Evolutionary conservation across 1,140 invertebrate genomes (phyloP).

Genomic region (Oedothorax gibbosus): DNA sequence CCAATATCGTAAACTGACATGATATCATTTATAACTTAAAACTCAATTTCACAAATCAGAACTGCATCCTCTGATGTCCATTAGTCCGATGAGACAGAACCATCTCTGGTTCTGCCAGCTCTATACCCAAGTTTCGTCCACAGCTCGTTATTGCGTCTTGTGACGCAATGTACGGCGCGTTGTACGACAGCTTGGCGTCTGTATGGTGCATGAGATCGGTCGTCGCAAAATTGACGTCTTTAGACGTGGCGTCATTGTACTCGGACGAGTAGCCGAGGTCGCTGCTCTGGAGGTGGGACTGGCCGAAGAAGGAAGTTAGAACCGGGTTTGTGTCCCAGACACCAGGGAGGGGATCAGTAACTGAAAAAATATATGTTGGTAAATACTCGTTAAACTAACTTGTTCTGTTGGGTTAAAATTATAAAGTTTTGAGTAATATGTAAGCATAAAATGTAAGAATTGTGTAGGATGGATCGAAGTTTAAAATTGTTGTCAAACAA

Average conservation of each 20-base stretch:
- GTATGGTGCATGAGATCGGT: not conserved
- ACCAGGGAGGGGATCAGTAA: constrained; percentile 10
- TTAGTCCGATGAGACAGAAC: constrained; percentile 46
- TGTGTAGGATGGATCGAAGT: too few relatives aligned
- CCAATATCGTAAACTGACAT: not conserved
- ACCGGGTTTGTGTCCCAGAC: constrained; percentile 21
- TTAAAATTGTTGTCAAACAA: too few relatives aligned
- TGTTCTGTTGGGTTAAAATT: too few relatives aligned
- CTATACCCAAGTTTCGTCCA: not conserved
- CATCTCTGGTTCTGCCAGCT: constrained; percentile 35
- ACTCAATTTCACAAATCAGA: not conserved
- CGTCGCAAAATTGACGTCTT: constrained; percentile 23
- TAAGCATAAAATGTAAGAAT: too few relatives aligned
- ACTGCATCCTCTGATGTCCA: constrained; percentile 38
- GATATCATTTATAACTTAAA: not conserved
- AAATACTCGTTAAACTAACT: too few relatives aligned
- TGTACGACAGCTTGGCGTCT: constrained; percentile 9
- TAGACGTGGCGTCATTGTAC: not conserved
- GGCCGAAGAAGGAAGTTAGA: constrained; percentile 37
- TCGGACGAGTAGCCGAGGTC: constrained; percentile 33
- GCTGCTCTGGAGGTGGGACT: constrained; percentile 4
- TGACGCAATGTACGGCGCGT: constrained; percentile 3
- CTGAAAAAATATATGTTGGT: not conserved
- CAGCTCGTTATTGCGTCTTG: not conserved
- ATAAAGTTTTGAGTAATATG: too few relatives aligned